A percentile compares a stretch with the other conserved stretches of the same genome.
phyloP scores from a whole-genome alignment of 1,140 invertebrate genomes.

The Drosophila simulans region DNA sequence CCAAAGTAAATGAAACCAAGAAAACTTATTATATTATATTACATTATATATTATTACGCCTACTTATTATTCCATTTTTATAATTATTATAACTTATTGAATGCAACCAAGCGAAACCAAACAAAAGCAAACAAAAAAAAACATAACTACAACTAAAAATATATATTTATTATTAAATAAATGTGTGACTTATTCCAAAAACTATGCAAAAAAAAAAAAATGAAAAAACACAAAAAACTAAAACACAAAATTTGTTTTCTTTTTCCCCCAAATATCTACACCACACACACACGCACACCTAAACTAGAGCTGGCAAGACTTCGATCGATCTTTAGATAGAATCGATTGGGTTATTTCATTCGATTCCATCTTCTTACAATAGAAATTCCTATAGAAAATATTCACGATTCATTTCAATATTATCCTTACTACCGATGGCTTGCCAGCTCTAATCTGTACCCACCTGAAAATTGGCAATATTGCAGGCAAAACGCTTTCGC shows the following conservation, averaged over 20 bases:
- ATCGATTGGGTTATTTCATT: neutral
- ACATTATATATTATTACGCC: slow-evolving; percentile 81
- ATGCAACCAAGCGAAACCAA: slow-evolving; percentile 55
- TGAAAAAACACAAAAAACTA: slow-evolving; percentile 54
- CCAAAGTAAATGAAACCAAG: slow-evolving; percentile 61
- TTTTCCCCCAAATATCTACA: slow-evolving; percentile 38
- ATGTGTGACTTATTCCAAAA: slow-evolving; percentile 78
- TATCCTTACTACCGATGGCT: neutral
- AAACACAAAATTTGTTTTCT: slow-evolving; percentile 67
- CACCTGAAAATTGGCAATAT: slow-evolving; percentile 22
- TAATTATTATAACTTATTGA: slow-evolving; percentile 80
- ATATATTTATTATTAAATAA: slow-evolving; percentile 77
- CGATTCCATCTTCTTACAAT: no score
- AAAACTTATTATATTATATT: slow-evolving; percentile 79
- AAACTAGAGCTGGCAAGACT: neutral
- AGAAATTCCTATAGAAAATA: no score
- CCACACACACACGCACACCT: slow-evolving; percentile 16
- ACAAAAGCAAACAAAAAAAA: slow-evolving; percentile 28
- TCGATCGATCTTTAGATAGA: neutral
- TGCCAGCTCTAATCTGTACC: slow-evolving; percentile 2
- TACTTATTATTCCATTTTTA: slow-evolving; percentile 83
- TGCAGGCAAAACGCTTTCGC: slow-evolving; percentile 8
- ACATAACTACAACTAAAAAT: slow-evolving; percentile 48
- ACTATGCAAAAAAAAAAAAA: slow-evolving; percentile 58
- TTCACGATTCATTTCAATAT: no score